These are phyloP conservation scores for Sebastes dallii DNA, from an alignment of 2,797 vertebrate species.

Conservation along the genomic window DNA sequence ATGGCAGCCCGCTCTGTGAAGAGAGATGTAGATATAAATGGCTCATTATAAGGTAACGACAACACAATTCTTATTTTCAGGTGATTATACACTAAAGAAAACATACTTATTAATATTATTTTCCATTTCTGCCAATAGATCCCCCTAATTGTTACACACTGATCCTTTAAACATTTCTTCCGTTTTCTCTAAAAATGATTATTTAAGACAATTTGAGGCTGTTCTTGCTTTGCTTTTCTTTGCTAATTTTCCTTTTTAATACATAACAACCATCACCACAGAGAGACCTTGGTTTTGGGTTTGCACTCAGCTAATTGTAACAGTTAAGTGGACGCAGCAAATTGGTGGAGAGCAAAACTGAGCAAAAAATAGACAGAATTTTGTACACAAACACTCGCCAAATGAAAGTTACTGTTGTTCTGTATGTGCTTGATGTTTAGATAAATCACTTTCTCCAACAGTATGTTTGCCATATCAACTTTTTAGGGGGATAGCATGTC, in stretches of 20 bases:
- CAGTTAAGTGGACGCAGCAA: neutral
- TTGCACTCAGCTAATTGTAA: neutral
- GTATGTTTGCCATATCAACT: neutral
- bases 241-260: neutral
- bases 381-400: neutral
- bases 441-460: neutral
- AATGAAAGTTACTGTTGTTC: neutral
- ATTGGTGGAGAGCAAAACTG: neutral
- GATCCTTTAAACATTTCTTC: neutral
- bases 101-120: too few species aligned
- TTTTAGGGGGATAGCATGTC: too few species aligned
- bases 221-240: neutral
- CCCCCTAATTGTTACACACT: too few species aligned
- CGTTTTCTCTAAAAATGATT: neutral
- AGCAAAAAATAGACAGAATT: accelerated
- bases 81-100: too few species aligned
- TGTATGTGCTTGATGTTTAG: neutral
- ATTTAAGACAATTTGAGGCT: neutral
- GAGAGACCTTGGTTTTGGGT: neutral
- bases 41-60: too few species aligned
- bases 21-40: too few species aligned
- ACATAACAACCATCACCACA: neutral
- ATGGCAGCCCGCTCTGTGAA: too few species aligned
- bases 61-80: too few species aligned
- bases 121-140: too few species aligned